Conservation (phyloP, 2,888 invertebrate species). For the Phyllotreta cruciferae region DNA sequence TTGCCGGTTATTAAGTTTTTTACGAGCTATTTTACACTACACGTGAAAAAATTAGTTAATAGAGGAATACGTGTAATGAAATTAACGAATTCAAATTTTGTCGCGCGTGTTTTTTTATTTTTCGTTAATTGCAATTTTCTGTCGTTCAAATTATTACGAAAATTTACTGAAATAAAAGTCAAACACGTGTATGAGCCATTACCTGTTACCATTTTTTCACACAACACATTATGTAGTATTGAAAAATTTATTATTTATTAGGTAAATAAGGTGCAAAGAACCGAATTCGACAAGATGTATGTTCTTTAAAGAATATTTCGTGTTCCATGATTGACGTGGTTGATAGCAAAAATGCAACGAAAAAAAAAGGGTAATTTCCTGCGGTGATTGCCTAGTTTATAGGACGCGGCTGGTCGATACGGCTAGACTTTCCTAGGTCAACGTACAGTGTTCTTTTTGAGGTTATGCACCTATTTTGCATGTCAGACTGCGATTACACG, state of each 20-base stretch:
- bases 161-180: no score
- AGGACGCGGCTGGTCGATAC: conserved; percentile 59
- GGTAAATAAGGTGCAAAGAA: neutral
- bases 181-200: no score
- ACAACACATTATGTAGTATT: no score
- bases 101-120: no score
- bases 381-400: conserved; percentile 45
- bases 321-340: conserved; percentile 9
- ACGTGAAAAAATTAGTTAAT: no score
- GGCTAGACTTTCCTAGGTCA: conserved; percentile 61
- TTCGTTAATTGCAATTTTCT: no score
- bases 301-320: conserved; percentile 4
- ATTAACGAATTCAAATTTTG: no score
- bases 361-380: conserved; percentile 25
- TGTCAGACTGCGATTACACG: conserved; percentile 34
- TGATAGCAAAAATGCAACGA: conserved; percentile 4
- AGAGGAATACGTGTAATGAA: no score
- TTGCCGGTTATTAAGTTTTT: neutral
- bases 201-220: no score
- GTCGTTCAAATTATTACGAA: no score
- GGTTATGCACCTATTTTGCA: conserved; percentile 43
- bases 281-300: neutral
- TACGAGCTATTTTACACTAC: no score
- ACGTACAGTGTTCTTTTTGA: conserved; percentile 40
- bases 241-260: neutral